Evolutionary conservation across 1,140 invertebrate species (phyloP), one percentile per base, ranked within the genome.

Genomic region (Drosophila paulistorum): DNA sequence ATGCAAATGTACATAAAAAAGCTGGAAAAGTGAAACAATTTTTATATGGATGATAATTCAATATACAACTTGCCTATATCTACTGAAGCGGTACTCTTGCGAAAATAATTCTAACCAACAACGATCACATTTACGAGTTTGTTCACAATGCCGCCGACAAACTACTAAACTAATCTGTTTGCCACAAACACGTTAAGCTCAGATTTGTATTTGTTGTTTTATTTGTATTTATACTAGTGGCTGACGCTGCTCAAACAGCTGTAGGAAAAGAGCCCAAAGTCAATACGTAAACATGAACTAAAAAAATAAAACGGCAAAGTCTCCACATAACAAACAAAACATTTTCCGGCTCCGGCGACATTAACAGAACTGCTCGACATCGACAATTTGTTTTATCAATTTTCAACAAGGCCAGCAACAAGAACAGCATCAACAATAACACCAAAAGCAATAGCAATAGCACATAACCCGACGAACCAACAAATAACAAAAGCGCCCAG

Each of bases 341-440:
- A 90, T 87, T 90, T 90, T 90, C 87, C 87, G 86, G 87, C 83
- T 90, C 82, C 86, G 87, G 80, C 81, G 87, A 90, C 87, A 90
- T 90, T 90, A 90, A 87, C 87, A 90, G 75, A 90, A 90, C 90
- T 89, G 87, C 87, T 91, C 85, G 83, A 90, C 87, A 90, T 91
- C 85, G 78, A 90, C 87, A 90, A 90, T 90, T 90, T 90, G 87
- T 90, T 90, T 90, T 90, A 87, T 86, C 87, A 90, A 90, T 90
- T 90, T 90, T 81, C 87, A 90, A 89, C 87, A 90, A 86, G 76
- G 71, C 74, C 76, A 87, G 76, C 79, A 79, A 67, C 74, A 73
- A 17, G 58, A 82, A 61, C 68, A 51, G 26, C 59, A 74, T 30
- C 69, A 74, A 63, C 68, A 86, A 72, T 59, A 86, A 77, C 68